Base-by-base conservation (phyloP, 2,113 vertebrate species). In the Speoplatyrhinus poulsoni region DNA sequence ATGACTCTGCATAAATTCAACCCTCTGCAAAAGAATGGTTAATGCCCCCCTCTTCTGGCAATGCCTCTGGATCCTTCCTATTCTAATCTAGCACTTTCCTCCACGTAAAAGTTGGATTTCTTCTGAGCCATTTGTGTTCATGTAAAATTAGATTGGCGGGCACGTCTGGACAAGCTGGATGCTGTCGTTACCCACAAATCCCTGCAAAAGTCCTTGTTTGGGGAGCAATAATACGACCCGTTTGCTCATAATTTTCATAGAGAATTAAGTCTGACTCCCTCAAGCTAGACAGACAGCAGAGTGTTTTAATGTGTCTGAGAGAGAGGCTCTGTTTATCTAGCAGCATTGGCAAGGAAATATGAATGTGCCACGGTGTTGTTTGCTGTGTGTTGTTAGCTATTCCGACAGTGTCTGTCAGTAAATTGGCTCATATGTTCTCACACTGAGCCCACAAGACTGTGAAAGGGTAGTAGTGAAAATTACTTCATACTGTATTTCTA, bases 91-190 rank as follows among this genome's bases (percentile, higher is more conserved):
- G 69, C 70, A 72, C 62, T 62, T 75, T 70, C 68, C 67, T 71
- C 33, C n/a, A 15, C 49, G 66, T 77, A 72, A 66, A 66, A 46
- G 62, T 84, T 74, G 81, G 80, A 72, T 79, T 48, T 69, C 46
- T 58, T n/a, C 41, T 57, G n/a, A 15, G 64, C 32, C 56, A 47
- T 82, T 83, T 72, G 71, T 82, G 70, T 59, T 63, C 36, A 41
- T 6, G 36, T 75, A 75, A 84, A 83, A 86, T 82, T 15, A 79
- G 76, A 78, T 72, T 88, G 83, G 83, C 82, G 81, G 67, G 57
- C 16, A 50, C 50, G 70, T 53, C 65, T 54, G 67, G 83, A 77
- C 81, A 86, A 26, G 82, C 77, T 84, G 82, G 82, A 89, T 80
- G 66, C 48, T 69, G 63, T 66, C 68, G 65, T 80, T 75, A 74